Evolutionary conservation across 2,797 vertebrate genomes (phyloP).

Genomic region (Triplophysa yarkandensis): DNA sequence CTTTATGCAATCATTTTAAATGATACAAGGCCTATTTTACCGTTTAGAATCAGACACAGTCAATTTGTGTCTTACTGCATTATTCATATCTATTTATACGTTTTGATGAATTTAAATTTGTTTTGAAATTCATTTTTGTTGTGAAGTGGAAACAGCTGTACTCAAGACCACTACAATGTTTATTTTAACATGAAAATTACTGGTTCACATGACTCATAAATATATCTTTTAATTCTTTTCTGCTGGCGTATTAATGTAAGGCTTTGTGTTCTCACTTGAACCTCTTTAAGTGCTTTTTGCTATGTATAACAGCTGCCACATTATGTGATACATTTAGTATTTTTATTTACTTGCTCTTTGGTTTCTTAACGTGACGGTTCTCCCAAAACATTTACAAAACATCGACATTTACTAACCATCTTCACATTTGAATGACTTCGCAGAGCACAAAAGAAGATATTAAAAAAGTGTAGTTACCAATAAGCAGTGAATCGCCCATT

Average conservation of each 20-base stretch:
- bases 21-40: too few species aligned
- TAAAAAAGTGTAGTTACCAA: too few species aligned
- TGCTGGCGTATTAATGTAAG: neutral
- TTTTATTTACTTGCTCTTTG: neutral
- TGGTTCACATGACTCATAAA: conserved; percentile 33
- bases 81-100: conserved; percentile 47
- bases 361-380: too few species aligned
- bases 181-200: conserved; percentile 59
- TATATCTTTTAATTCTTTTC: conserved; percentile 16
- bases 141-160: conserved; percentile 49
- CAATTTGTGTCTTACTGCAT: conserved; percentile 22
- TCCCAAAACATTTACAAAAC: too few species aligned
- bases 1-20: too few species aligned
- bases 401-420: too few species aligned
- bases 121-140: conserved; percentile 51
- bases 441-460: too few species aligned
- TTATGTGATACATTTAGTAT: neutral
- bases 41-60: neutral
- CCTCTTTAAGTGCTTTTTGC: neutral
- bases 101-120: conserved; percentile 53
- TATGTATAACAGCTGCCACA: neutral
- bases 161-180: conserved; percentile 33
- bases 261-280: conserved; percentile 1
- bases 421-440: too few species aligned
- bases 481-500: too few species aligned